Conservation (phyloP, 2,797 vertebrate species). For the Myiotriccus ornatus region DNA sequence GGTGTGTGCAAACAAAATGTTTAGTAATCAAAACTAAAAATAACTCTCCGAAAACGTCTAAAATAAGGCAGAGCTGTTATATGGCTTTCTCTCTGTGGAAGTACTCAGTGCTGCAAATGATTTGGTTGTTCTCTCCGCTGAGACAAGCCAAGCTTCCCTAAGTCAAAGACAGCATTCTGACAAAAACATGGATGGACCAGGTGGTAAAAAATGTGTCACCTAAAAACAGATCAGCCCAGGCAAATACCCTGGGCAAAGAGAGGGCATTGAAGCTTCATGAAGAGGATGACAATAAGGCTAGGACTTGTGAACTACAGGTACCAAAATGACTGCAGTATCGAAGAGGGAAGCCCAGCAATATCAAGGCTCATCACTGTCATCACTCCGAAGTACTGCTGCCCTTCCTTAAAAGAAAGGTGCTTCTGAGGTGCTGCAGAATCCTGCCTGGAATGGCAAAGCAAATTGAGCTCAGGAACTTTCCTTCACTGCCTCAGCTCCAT, state of each 20-base stretch:
- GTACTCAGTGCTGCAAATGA: not conserved
- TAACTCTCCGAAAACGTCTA: not conserved
- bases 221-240: not conserved
- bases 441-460: not conserved
- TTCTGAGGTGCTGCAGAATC: not conserved
- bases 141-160: not conserved
- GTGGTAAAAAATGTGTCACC: not conserved
- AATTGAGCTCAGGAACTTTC: not conserved
- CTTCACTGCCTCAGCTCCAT: not conserved
- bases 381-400: not conserved
- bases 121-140: not conserved
- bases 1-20: rapidly evolving
- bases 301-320: not conserved
- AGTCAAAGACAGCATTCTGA: not conserved
- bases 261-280: not conserved
- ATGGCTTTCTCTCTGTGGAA: not conserved
- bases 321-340: not conserved
- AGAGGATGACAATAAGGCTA: not conserved
- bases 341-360: not conserved
- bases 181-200: not conserved
- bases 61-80: not conserved
- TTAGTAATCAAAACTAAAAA: not conserved
- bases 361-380: not conserved
- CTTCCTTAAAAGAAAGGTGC: not conserved
- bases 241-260: not conserved